Conservation (phyloP, 2,888 invertebrate genomes). For the Drosophila borealis region DNA sequence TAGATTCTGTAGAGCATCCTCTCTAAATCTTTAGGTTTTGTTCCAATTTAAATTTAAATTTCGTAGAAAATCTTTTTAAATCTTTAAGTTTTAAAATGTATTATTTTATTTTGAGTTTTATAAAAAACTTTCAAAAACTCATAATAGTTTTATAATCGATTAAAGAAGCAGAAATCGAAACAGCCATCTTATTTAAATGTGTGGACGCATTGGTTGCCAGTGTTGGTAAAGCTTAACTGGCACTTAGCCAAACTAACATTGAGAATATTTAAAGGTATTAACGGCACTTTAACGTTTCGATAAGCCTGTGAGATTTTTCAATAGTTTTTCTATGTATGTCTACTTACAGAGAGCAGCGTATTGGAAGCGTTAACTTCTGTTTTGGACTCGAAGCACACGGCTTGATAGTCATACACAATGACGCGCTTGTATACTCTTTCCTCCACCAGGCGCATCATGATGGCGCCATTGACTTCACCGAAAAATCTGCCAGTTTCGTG, state of each 20-base stretch:
- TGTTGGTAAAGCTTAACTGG: not conserved
- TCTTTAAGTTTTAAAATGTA: no score
- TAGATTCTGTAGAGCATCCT: no score
- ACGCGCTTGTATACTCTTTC: constrained; percentile 91
- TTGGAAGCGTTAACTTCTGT: constrained; percentile 88
- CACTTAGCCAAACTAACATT: not conserved
- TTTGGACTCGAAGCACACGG: constrained; percentile 92
- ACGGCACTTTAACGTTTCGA: not conserved
- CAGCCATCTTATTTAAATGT: not conserved
- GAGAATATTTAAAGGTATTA: not conserved
- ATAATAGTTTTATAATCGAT: no score
- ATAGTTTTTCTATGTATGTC: not conserved
- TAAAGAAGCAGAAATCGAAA: no score
- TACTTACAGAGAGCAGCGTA: constrained; percentile 87
- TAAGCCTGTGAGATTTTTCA: no score
- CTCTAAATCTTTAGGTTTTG: no score
- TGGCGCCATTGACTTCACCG: constrained; percentile 92
- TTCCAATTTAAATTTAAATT: no score
- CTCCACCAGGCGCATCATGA: constrained; percentile 91
- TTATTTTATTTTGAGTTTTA: no score
- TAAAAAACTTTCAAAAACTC: no score
- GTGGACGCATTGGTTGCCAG: not conserved
- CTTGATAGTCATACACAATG: constrained; percentile 94
- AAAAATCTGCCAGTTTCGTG: constrained; percentile 93
- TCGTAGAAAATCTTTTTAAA: no score